These are phyloP conservation scores for Noctilio leporinus DNA, from an alignment of 2,113 vertebrate species.

Conservation along the genomic window DNA sequence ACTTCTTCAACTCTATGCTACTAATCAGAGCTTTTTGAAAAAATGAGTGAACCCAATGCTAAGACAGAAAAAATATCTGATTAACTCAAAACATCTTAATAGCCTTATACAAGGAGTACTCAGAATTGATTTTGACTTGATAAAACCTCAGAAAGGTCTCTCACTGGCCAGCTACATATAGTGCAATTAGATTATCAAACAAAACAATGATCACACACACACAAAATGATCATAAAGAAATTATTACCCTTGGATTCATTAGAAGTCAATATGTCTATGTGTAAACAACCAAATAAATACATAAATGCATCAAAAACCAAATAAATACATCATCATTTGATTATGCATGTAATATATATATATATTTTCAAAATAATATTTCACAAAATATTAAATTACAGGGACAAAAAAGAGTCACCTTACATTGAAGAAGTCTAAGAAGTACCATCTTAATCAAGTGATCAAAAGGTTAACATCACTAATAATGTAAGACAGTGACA, in stretches of 20 bases:
- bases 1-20: neutral
- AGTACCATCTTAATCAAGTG: neutral
- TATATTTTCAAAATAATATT: neutral
- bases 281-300: neutral
- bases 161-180: neutral
- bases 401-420: neutral
- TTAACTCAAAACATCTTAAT: neutral
- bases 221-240: neutral
- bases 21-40: neutral
- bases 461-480: neutral
- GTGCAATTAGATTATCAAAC: neutral
- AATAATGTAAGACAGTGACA: neutral
- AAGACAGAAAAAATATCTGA: neutral
- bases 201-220: neutral
- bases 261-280: neutral
- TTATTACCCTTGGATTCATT: neutral
- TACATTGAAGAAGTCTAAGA: neutral
- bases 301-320: neutral
- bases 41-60: neutral
- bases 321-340: neutral
- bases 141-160: neutral
- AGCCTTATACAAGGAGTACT: neutral
- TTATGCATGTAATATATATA: neutral
- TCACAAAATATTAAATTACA: neutral
- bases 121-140: neutral